Base-by-base conservation (phyloP, 2,888 invertebrate genomes). In the Lasioglossum leucozonium region DNA sequence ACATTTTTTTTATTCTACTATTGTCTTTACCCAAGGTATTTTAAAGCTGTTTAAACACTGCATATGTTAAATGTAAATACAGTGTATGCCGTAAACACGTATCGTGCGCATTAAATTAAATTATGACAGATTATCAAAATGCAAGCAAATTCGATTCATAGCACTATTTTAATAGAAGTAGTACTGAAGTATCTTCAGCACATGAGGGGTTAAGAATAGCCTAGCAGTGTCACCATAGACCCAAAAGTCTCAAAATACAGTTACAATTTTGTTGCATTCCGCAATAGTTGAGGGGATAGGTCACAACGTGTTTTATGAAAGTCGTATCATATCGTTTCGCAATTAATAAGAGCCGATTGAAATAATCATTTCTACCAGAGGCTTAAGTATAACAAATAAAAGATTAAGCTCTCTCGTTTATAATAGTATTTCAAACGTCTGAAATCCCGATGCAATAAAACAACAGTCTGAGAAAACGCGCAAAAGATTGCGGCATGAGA, bases 191-290 rank as follows among this genome's bases (percentile, higher is more conserved):
- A 30, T 16, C 30, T 30, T 30, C 62, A 18, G 62, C 8, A 62
- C 8, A 62, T 62, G 62, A 30, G 8, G 8, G 8, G 18, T 67
- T 67, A 67, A 67, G 11, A 67, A 67, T 67, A 67, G 22, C 67
- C 34, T 37, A 37, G 67, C 67, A 34, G 67, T 37, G 37, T 67
- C 37, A 67, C 37, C 67, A 67, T 37, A 67, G 34, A 37, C 67
- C 22, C 10, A 69, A 37, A 69, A 69, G n/a, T n/a, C n/a, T 69
- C 13, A 69, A 69, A 69, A 69, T 69, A 40, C 40, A 13, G n/a
- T 37, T 22, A 18, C 11, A n/a, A 69, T n/a, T 69, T 69, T 40
- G 40, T 40, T 40, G 37, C 69, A 13, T n/a, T 69, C 40, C 13
- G 37, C 5, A 13, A 69, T 40, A 40, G 69, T 69, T 69, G 11